Evolutionary conservation across 1,140 invertebrate genomes (phyloP).

Genomic region (Calephelis nemesis): DNA sequence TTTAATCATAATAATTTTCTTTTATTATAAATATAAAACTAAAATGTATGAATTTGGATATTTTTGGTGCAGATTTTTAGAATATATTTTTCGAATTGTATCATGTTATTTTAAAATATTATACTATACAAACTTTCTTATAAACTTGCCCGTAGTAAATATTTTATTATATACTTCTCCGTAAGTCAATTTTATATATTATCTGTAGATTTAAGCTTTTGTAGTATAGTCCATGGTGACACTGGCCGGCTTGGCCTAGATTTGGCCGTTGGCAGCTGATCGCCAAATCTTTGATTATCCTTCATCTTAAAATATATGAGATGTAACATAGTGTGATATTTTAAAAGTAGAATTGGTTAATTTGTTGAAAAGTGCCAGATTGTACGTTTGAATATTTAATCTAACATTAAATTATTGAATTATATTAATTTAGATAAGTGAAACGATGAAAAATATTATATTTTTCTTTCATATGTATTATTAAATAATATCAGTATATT

Average conservation of each 20-base stretch:
- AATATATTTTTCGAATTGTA: not conserved
- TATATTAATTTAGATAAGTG: conserved; percentile 4
- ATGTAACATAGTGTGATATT: too few relatives aligned
- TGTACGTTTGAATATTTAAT: too few relatives aligned
- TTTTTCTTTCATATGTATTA: too few relatives aligned
- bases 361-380: too few relatives aligned
- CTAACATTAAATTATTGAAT: not conserved
- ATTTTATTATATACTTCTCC: not conserved
- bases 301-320: too few relatives aligned
- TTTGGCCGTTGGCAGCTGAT: too few relatives aligned
- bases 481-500: not conserved
- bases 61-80: not conserved
- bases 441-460: not conserved
- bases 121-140: not conserved
- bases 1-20: not conserved
- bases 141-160: not conserved
- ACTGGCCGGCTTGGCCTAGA: not conserved
- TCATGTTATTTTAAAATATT: not conserved
- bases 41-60: not conserved
- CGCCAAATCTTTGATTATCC: too few relatives aligned
- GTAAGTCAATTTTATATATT: not conserved
- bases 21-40: not conserved
- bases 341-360: too few relatives aligned
- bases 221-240: not conserved
- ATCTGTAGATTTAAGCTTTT: not conserved